Conservation (phyloP, 2,113 vertebrate species). For the Burhinus oedicnemus region DNA sequence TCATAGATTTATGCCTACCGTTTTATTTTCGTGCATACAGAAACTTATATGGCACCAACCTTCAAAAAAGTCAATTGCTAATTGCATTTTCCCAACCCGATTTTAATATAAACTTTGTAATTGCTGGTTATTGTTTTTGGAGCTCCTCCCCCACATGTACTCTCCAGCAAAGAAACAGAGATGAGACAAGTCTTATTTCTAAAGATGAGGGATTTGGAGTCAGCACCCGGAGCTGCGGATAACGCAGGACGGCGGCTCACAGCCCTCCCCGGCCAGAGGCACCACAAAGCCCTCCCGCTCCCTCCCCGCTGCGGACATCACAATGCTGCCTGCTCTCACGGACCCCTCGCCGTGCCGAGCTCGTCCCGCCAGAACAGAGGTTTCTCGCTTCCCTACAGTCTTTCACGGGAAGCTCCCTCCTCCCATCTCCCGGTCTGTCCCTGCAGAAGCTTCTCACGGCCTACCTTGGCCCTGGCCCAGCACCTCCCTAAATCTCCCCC, state of each 20-base stretch:
- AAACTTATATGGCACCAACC: not conserved
- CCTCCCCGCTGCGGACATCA: not conserved
- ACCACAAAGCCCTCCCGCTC: not conserved
- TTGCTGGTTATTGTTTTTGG: not conserved
- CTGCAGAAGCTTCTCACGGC: not conserved
- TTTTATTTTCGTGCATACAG: not conserved
- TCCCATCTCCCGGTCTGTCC: not conserved
- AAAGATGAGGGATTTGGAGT: not conserved
- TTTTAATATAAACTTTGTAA: not conserved
- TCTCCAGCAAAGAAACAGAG: not conserved
- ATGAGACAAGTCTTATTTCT: not conserved
- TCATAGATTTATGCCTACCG: not conserved
- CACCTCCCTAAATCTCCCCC: not conserved
- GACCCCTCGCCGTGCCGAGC: not conserved
- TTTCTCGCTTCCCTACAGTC: not conserved
- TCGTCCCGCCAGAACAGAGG: not conserved
- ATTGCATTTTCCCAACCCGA: not conserved
- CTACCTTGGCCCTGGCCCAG: not conserved
- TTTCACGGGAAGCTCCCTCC: not conserved
- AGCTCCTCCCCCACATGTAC: not conserved
- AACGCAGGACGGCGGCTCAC: not conserved
- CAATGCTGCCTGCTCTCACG: not conserved
- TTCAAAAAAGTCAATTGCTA: not conserved
- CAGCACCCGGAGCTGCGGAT: not conserved
- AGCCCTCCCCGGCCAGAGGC: not conserved